Conservation (phyloP, 2,113 vertebrate species). For the Balaeniceps rex region DNA sequence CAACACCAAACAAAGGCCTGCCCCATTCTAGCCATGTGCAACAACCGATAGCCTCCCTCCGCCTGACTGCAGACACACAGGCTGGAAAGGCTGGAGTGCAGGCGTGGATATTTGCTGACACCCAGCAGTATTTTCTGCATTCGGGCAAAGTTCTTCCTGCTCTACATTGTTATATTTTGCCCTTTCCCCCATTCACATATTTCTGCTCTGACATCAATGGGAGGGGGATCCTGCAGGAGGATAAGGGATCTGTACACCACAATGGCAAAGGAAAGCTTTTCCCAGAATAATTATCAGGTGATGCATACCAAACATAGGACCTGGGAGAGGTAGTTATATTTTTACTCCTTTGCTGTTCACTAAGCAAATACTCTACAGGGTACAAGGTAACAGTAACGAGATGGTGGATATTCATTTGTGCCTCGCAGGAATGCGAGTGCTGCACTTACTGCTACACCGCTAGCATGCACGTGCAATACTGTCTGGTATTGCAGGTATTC, state of each 20-base stretch:
- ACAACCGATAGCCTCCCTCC: not conserved
- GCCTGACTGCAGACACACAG: not conserved
- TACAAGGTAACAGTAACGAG: not conserved
- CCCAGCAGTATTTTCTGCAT: not conserved
- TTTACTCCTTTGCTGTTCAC: not conserved
- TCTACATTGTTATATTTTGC: not conserved
- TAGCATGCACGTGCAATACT: not conserved
- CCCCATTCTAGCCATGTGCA: not conserved
- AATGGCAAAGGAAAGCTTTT: not conserved
- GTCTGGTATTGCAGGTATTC: not conserved
- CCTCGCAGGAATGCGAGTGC: not conserved
- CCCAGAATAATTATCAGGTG: not conserved
- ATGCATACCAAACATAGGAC: not conserved
- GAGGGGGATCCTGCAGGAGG: not conserved
- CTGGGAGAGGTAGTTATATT: not conserved
- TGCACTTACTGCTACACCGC: not conserved
- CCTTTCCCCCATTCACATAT: slow-evolving; percentile 10
- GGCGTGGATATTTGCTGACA: not conserved
- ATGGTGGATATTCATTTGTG: not conserved
- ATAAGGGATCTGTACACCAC: not conserved
- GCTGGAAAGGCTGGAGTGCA: not conserved
- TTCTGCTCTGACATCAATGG: slow-evolving; percentile 12
- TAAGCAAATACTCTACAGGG: slow-evolving; percentile 14
- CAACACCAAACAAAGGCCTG: not conserved
- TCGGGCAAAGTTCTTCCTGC: slow-evolving; percentile 2